Conservation (phyloP, 1,140 invertebrate species). For the Limonius californicus region DNA sequence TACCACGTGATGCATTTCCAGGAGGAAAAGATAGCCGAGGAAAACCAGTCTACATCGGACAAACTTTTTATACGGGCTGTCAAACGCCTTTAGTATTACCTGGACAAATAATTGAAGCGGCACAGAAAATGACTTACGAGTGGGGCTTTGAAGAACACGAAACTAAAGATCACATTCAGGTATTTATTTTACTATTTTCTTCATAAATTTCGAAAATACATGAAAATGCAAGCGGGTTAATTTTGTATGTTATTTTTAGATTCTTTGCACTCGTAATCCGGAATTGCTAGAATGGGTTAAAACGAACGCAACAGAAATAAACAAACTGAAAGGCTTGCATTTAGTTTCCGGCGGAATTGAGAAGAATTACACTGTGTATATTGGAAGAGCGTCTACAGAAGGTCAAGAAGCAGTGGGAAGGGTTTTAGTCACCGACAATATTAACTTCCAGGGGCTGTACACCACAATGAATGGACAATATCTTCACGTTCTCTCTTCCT, state of each 20-base stretch:
- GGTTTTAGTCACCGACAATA: not conserved
- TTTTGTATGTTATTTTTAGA: not conserved
- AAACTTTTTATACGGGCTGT: not conserved
- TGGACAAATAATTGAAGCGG: not conserved
- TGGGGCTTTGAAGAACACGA: not conserved
- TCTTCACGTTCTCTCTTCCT: no score
- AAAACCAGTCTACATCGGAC: not conserved
- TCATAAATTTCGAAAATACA: no score
- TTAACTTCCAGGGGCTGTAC: no score
- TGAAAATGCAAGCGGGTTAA: no score
- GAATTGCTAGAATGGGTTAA: not conserved
- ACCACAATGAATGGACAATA: no score
- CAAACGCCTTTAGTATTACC: not conserved
- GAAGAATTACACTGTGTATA: not conserved
- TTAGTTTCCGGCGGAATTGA: not conserved
- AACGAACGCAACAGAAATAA: not conserved
- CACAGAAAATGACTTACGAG: not conserved
- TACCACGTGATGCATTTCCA: conserved; percentile 1
- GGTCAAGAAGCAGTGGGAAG: not conserved
- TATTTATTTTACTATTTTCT: not conserved
- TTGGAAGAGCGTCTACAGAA: not conserved
- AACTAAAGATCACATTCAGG: not conserved
- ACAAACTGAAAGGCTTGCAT: not conserved
- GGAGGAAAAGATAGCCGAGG: not conserved
- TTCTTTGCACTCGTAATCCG: not conserved